phyloP scores from a whole-genome alignment of 2,113 vertebrate species.

The Nesogale talazaci region DNA sequence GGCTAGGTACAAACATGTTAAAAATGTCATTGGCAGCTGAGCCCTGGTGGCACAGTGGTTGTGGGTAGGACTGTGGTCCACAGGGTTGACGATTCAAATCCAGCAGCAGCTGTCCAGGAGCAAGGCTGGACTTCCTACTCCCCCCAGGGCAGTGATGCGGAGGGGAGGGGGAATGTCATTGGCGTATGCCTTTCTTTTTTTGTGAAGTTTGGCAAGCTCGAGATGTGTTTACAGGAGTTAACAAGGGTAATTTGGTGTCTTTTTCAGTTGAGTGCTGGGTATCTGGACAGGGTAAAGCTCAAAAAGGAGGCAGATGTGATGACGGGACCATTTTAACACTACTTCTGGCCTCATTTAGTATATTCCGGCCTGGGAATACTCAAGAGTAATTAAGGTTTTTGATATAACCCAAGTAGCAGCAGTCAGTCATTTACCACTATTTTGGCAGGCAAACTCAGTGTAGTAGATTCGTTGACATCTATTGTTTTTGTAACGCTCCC shows the following conservation, averaged over 20 bases:
- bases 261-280: conserved; percentile 28
- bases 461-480: background rate
- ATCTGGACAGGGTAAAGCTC: background rate
- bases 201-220: conserved; percentile 4
- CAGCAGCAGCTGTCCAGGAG: too few relatives aligned
- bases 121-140: too few relatives aligned
- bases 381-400: background rate
- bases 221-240: background rate
- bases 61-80: too few relatives aligned
- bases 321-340: conserved; percentile 23
- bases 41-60: too few relatives aligned
- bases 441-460: conserved; percentile 55
- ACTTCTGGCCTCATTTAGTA: background rate
- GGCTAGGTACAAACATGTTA: conserved; percentile 12
- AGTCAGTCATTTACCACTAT: background rate
- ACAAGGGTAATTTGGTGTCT: conserved; percentile 19
- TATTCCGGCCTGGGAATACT: conserved; percentile 4
- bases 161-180: too few relatives aligned
- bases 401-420: background rate
- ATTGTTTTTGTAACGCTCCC: background rate
- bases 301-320: conserved; percentile 22
- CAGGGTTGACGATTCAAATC: too few relatives aligned
- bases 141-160: too few relatives aligned
- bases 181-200: background rate
- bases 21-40: too few relatives aligned